Evolutionary conservation across 2,797 vertebrate species (phyloP).

Genomic region (Mionectes olivaceus): DNA sequence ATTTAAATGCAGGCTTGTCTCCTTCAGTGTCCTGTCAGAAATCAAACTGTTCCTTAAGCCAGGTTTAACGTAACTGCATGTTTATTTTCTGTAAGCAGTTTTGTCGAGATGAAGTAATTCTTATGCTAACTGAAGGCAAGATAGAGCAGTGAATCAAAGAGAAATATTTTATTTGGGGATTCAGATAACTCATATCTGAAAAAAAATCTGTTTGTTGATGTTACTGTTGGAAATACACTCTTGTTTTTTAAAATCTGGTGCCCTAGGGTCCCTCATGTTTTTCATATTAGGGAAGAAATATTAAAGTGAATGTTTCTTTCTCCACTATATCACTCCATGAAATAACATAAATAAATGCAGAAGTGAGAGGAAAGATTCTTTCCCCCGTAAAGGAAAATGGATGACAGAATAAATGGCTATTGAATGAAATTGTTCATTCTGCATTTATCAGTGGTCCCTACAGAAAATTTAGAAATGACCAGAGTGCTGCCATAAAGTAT

Average conservation of each 20-base stretch:
- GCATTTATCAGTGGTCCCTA: neutral
- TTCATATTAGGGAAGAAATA: neutral
- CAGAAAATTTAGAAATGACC: neutral
- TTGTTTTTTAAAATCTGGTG: neutral
- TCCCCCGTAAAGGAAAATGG: neutral
- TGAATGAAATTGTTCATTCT: neutral
- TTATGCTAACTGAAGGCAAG: conserved; percentile 9
- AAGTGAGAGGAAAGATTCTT: neutral
- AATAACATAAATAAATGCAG: conserved; percentile 14
- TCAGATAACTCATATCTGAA: neutral
- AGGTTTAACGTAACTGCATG: neutral
- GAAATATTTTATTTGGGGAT: conserved; percentile 12
- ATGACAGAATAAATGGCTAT: neutral
- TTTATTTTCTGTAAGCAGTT: neutral
- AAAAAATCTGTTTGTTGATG: neutral
- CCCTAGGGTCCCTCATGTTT: neutral
- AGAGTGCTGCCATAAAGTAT: neutral
- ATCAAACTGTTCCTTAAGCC: neutral
- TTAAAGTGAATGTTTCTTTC: neutral
- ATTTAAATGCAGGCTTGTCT: neutral
- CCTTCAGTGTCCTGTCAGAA: neutral
- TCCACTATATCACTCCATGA: neutral
- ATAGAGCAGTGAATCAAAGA: neutral
- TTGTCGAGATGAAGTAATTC: neutral
- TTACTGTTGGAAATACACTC: neutral